phyloP scores from a whole-genome alignment of 2,888 invertebrate genomes.

The Biston betularia region DNA sequence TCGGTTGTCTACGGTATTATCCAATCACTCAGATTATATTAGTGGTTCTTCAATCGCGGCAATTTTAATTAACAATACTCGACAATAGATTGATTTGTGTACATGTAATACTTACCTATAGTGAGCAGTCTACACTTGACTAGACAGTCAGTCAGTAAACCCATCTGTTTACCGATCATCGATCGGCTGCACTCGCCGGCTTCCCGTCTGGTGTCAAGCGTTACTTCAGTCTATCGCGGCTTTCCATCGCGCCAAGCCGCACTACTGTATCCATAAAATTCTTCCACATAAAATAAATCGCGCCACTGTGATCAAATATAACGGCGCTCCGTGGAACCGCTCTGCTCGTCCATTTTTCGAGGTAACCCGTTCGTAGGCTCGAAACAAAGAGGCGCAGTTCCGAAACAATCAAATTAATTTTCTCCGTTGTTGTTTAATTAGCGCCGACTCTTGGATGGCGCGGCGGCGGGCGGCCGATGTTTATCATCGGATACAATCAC shows the following conservation, averaged over 20 bases:
- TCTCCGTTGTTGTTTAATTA: slow-evolving; percentile 86
- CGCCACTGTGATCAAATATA: slow-evolving; percentile 59
- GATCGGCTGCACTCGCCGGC: slow-evolving; percentile 72
- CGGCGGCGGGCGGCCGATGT: slow-evolving; percentile 79
- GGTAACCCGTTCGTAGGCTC: slow-evolving; percentile 73
- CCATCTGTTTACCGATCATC: slow-evolving; percentile 55
- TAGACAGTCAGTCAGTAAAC: slow-evolving; percentile 50
- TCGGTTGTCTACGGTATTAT: not conserved
- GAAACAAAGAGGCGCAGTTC: slow-evolving; percentile 80
- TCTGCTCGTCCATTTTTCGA: slow-evolving; percentile 72
- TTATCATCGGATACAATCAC: slow-evolving; percentile 85
- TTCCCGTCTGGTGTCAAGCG: slow-evolving; percentile 68
- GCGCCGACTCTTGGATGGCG: slow-evolving; percentile 81
- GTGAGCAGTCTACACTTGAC: slow-evolving; percentile 25
- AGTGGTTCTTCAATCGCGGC: not conserved
- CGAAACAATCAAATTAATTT: slow-evolving; percentile 85
- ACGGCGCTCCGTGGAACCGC: slow-evolving; percentile 56
- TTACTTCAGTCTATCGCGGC: slow-evolving; percentile 69
- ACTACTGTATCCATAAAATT: slow-evolving; percentile 48
- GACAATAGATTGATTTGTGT: not conserved
- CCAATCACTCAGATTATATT: not conserved
- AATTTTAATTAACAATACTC: not conserved
- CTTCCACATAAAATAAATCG: slow-evolving; percentile 59
- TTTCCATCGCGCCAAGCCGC: slow-evolving; percentile 62
- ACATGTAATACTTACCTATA: not conserved